These are phyloP conservation scores for Neoitamus cyanurus DNA, from an alignment of 2,888 invertebrate genomes.

Conservation along the genomic window DNA sequence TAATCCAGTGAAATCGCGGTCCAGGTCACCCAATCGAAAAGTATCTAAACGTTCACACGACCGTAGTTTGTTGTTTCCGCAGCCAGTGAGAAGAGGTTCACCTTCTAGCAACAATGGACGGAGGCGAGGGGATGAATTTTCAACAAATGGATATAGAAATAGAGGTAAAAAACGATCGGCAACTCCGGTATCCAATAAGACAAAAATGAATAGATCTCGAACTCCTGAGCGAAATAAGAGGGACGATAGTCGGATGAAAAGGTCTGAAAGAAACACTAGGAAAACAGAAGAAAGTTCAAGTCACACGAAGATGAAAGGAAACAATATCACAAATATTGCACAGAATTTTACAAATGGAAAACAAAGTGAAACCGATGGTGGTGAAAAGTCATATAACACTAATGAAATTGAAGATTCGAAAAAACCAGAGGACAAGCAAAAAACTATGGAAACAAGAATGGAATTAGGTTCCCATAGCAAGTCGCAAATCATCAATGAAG, in stretches of 20 bases:
- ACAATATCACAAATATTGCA: constrained; percentile 23
- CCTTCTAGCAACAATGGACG: constrained; percentile 33
- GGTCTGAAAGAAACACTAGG: constrained; percentile 12
- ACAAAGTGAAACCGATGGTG: not conserved
- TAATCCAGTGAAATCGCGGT: not conserved
- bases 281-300: constrained; percentile 5
- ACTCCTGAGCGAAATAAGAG: constrained; percentile 37
- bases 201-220: constrained; percentile 37
- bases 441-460: not conserved
- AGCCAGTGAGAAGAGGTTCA: constrained; percentile 11
- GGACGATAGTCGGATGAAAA: constrained; percentile 27
- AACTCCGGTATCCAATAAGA: constrained; percentile 39
- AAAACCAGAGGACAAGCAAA: not conserved
- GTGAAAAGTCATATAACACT: not conserved
- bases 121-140: constrained; percentile 23
- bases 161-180: constrained; percentile 46
- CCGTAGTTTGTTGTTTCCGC: not conserved
- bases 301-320: not conserved
- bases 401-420: not conserved
- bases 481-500: not conserved
- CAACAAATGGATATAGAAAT: constrained; percentile 45
- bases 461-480: not conserved
- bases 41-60: constrained; percentile 41
- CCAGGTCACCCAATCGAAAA: constrained; percentile 36
- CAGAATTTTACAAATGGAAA: constrained; percentile 8